Conservation (phyloP, 2,113 vertebrate genomes). For the Vulpes vulpes region DNA sequence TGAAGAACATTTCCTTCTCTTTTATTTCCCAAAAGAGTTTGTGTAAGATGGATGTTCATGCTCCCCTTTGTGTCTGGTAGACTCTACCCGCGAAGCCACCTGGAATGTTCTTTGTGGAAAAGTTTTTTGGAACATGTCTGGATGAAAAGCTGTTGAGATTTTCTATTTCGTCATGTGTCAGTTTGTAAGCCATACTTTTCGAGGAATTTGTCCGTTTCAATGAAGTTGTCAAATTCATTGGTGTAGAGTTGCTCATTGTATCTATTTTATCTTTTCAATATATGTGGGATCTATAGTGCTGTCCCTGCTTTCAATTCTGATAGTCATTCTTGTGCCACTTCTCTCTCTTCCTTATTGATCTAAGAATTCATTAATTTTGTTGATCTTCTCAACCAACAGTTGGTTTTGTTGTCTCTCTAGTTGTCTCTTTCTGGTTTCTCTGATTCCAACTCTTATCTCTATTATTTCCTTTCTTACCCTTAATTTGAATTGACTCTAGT, state of each 20-base stretch:
- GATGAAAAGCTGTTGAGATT: background rate
- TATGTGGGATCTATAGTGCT: background rate
- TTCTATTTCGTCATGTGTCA: background rate
- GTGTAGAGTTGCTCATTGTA: background rate
- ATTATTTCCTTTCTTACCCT: background rate
- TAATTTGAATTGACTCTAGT: background rate
- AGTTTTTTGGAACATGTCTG: background rate
- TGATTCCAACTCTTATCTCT: background rate
- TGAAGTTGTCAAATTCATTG: background rate
- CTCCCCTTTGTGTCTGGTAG: background rate
- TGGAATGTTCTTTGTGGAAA: background rate
- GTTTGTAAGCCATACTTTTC: background rate
- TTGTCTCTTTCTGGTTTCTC: background rate
- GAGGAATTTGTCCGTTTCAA: background rate
- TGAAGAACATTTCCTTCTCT: background rate
- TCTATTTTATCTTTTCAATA: background rate
- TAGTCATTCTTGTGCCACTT: background rate
- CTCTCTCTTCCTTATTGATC: background rate
- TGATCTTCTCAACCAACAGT: background rate
- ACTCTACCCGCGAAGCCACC: background rate
- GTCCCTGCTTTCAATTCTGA: background rate
- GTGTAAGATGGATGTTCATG: background rate
- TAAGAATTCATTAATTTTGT: background rate
- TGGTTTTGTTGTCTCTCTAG: background rate
- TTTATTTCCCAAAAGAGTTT: background rate